Percentiles rank a stretch among this genome's conserved stretches.
Conservation (phyloP, 2,888 invertebrate genomes). For the Xanthia togata region DNA sequence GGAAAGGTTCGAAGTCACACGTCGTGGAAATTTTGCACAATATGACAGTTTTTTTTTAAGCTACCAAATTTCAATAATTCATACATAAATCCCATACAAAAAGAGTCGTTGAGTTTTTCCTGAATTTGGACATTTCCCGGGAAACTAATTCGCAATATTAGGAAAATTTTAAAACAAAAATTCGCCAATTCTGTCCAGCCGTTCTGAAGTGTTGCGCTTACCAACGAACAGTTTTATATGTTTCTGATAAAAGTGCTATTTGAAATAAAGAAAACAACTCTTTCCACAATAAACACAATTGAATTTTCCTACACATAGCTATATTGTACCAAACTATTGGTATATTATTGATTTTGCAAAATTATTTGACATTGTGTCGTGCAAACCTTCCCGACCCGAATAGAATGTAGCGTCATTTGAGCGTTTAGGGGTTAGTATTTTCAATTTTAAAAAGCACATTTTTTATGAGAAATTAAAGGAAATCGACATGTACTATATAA, state of each 20-base stretch:
- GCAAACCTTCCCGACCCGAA: neutral
- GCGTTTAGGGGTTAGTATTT: constrained; percentile 17
- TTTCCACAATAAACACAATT: neutral
- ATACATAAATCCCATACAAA: neutral
- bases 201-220: neutral
- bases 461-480: neutral
- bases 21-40: constrained; percentile 15
- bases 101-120: neutral
- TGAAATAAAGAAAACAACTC: neutral
- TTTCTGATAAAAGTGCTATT: neutral
- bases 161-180: too few species aligned
- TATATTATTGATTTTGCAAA: neutral
- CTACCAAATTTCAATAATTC: neutral
- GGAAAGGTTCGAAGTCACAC: neutral
- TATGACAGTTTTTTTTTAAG: too few species aligned
- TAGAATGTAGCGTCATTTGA: neutral
- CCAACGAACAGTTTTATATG: neutral
- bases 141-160: too few species aligned
- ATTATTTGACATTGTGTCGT: neutral
- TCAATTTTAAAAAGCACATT: constrained; percentile 21
- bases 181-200: neutral
- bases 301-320: neutral
- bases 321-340: neutral
- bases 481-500: constrained; percentile 7
- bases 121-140: neutral